Evolutionary conservation across 1,140 invertebrate species (phyloP).

Genomic region (Laodelphax striatellus): DNA sequence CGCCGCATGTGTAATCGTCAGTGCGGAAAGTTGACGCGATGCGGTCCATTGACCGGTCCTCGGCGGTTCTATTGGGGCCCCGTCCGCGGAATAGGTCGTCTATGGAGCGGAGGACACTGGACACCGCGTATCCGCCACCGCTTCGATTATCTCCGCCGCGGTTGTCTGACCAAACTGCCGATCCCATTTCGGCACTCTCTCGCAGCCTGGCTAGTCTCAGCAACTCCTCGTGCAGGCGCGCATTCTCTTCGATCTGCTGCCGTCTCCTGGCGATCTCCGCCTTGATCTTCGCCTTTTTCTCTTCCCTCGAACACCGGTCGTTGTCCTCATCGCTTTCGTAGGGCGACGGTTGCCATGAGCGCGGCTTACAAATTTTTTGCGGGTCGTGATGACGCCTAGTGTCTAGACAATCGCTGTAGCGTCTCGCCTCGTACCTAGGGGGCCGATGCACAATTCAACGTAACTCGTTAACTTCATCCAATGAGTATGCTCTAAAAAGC

Average conservation of each 20-base stretch:
- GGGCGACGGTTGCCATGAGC: slow-evolving; percentile 47
- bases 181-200: slow-evolving; percentile 32
- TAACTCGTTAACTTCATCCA: too few relatives aligned
- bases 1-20: slow-evolving; percentile 33
- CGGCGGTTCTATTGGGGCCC: slow-evolving; percentile 29
- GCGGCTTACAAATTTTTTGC: slow-evolving; percentile 33
- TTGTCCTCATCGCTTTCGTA: slow-evolving; percentile 41
- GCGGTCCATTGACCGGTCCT: slow-evolving; percentile 39
- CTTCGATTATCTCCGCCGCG: slow-evolving; percentile 10
- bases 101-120: slow-evolving; percentile 38
- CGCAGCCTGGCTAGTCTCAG: slow-evolving; percentile 37
- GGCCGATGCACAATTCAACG: background rate
- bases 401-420: slow-evolving; percentile 32
- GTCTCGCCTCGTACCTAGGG: slow-evolving; percentile 26
- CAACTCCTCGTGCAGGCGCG: slow-evolving; percentile 43
- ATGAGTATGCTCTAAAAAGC: too few relatives aligned
- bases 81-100: slow-evolving; percentile 34
- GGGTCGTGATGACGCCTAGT: slow-evolving; percentile 26
- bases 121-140: slow-evolving; percentile 27
- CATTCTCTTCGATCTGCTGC: slow-evolving; percentile 48
- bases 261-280: slow-evolving; percentile 49
- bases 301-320: slow-evolving; percentile 37
- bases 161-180: background rate
- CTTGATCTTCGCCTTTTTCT: slow-evolving; percentile 48
- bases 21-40: slow-evolving; percentile 40